Percentiles rank a stretch among this genome's conserved stretches.
phyloP scores from a whole-genome alignment of 2,888 invertebrate species.

The Heteropelma amictum region DNA sequence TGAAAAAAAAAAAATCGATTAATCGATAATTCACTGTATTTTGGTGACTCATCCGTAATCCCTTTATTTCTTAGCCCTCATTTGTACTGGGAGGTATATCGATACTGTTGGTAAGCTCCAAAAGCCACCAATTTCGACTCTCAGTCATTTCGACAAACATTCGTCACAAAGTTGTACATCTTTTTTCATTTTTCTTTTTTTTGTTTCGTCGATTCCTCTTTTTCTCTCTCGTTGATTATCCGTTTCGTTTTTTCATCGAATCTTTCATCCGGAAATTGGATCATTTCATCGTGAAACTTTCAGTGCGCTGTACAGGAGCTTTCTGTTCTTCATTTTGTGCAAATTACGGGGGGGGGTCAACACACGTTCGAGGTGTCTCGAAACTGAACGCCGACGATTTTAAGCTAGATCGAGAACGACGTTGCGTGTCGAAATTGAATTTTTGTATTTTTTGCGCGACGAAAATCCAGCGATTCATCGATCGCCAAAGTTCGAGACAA shows the following conservation, averaged over 20 bases:
- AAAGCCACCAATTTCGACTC: conserved; percentile 71
- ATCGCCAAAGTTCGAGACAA: too few species aligned
- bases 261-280: too few species aligned
- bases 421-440: too few species aligned
- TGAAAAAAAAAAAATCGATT: too few species aligned
- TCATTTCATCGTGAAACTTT: too few species aligned
- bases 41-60: conserved; percentile 64
- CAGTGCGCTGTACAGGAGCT: too few species aligned
- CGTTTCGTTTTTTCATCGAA: background rate
- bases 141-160: conserved; percentile 44
- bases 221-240: background rate
- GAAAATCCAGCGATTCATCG: too few species aligned
- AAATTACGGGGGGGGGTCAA: too few species aligned
- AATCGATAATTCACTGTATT: conserved; percentile 10
- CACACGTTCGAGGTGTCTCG: too few species aligned
- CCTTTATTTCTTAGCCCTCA: conserved; percentile 78
- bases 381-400: too few species aligned
- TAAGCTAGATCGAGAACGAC: too few species aligned
- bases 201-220: background rate
- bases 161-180: conserved; percentile 9
- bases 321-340: background rate
- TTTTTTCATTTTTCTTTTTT: conserved; percentile 48
- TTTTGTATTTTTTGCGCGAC: too few species aligned
- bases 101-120: conserved; percentile 79
- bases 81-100: conserved; percentile 79